Evolutionary conservation across 2,797 vertebrate species (phyloP).

Genomic region (Myiotriccus ornatus): DNA sequence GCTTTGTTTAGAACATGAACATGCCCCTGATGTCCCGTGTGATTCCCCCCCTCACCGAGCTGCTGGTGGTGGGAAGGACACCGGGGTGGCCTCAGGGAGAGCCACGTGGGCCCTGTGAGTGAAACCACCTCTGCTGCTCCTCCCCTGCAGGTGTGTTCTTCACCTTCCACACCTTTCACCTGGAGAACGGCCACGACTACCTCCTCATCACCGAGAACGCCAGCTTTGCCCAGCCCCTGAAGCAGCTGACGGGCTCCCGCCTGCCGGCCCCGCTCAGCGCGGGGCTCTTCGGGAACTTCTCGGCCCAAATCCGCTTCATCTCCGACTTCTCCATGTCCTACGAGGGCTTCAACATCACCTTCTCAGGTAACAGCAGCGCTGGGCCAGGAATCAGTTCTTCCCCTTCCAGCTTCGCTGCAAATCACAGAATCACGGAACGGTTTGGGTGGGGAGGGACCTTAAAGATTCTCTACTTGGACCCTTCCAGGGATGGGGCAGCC

Average conservation of each 20-base stretch:
- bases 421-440: background rate
- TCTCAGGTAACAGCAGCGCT: conserved; percentile 81
- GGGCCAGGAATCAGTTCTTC: fast-evolving
- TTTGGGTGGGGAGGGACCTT: background rate
- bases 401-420: fast-evolving
- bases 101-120: background rate
- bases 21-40: background rate
- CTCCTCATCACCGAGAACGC: conserved; percentile 92
- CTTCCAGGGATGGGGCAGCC: background rate
- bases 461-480: background rate
- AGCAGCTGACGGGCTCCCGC: conserved; percentile 90
- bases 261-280: conserved; percentile 91
- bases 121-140: background rate
- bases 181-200: conserved; percentile 95
- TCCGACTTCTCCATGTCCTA: conserved; percentile 99
- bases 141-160: conserved; percentile 88
- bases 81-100: background rate
- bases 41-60: background rate
- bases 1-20: fast-evolving
- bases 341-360: conserved; percentile 98
- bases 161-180: conserved; percentile 95
- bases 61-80: background rate
- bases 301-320: conserved; percentile 94
- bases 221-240: conserved; percentile 91
- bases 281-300: conserved; percentile 95